Evolutionary conservation across 2,113 vertebrate genomes (phyloP), one percentile per base, ranked within the genome.

Genomic region (Cariama cristata): DNA sequence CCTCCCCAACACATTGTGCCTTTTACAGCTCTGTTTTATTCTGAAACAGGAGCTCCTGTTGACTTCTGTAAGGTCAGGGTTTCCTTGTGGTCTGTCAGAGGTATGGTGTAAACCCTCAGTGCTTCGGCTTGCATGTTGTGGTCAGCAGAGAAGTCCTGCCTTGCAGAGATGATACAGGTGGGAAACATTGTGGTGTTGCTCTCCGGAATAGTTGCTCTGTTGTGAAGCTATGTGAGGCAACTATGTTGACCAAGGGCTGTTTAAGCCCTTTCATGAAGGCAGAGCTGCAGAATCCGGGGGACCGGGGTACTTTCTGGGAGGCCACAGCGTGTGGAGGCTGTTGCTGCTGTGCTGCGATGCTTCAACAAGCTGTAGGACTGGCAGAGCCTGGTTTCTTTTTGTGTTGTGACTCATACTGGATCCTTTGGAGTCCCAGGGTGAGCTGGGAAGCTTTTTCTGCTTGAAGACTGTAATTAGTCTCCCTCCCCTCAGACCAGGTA

Each of bases 261-360:
- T 86, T 44, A 66, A 77, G 13, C 7, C 50, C 12, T 58, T 56
- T 47, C 9, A 45, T 35, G 21, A 84, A 76, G 63, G 26, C 32
- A 62, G 30, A 72, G 18, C 30, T 44, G 35, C 0, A 4, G 52
- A 21, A 47, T 8, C 5, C 4, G 1, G 19, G n/a, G 8, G 7
- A 26, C 4, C 6, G 11, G 30, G 12, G 4, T 44, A 5, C 40
- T 52, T 49, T 0, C 2, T 64, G 62, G 49, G 28, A 86, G 21
- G 23, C 18, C 35, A 22, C 2, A 14, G 77, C 49, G 83, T 0
- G 0, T 1, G 6, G 15, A 79, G 18, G 14, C 7, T 66, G 19
- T 73, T 0, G 0, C 33, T 95, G 30, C 72, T 89, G 9, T 22
- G 30, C 47, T 0, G 1, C 53, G 62, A 11, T 8, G 12, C 9